Conservation (phyloP, 2,797 vertebrate species). For the Lepilemur ruficaudatus region DNA sequence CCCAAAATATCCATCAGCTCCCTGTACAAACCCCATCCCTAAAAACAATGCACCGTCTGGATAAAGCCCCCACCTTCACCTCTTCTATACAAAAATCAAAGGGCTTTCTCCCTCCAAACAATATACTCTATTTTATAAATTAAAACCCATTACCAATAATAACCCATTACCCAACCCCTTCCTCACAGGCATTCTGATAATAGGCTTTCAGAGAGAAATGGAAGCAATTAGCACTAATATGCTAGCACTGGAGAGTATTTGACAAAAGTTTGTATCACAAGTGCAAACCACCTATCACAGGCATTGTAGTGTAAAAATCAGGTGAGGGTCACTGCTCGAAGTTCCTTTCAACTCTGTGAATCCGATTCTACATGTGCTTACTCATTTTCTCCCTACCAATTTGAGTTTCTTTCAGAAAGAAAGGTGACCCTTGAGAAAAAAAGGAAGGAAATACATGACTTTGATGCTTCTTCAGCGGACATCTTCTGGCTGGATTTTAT, state of each 20-base stretch:
- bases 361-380: not conserved
- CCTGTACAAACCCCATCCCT: not conserved
- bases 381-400: conserved; percentile 28
- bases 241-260: not conserved
- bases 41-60: not conserved
- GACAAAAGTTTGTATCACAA: not conserved
- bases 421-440: not conserved
- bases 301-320: not conserved
- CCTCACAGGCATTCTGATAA: not conserved
- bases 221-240: not conserved
- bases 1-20: not conserved
- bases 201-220: not conserved
- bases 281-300: not conserved
- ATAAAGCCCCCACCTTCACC: not conserved
- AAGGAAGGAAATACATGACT: not conserved
- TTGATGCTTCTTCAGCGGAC: not conserved
- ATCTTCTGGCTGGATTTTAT: conserved; percentile 39
- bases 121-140: conserved; percentile 27
- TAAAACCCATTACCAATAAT: conserved; percentile 31
- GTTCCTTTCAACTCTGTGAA: conserved; percentile 28
- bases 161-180: not conserved
- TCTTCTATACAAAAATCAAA: not conserved
- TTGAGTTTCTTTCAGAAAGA: conserved; percentile 10
- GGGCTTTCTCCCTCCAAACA: not conserved
- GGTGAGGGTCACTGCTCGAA: not conserved